Conservation (phyloP, 2,797 vertebrate species). For the Tolypeutes matacus region DNA sequence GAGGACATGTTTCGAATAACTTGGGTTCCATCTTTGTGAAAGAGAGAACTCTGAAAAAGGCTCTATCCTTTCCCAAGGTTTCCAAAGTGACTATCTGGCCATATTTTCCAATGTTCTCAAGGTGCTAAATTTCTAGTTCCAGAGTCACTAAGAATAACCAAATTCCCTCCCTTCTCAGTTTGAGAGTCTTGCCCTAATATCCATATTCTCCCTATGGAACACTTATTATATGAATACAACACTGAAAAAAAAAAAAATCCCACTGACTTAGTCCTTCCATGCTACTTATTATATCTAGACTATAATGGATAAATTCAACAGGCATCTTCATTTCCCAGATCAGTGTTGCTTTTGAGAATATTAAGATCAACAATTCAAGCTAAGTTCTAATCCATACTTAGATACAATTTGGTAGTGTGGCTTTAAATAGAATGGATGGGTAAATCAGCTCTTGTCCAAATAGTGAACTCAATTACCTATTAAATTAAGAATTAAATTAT, state of each 20-base stretch:
- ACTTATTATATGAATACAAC: not conserved
- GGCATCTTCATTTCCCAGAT: not conserved
- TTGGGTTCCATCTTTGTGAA: not conserved
- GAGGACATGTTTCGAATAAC: not conserved
- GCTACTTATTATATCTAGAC: not conserved
- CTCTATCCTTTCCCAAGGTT: not conserved
- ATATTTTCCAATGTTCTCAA: slow-evolving; percentile 7
- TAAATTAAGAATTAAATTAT: not conserved
- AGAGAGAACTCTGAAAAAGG: not conserved
- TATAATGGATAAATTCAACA: not conserved
- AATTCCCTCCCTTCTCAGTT: not conserved
- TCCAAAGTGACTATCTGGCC: not conserved
- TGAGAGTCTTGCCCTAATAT: not conserved
- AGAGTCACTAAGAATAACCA: not conserved
- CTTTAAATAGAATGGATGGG: not conserved
- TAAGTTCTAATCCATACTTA: not conserved
- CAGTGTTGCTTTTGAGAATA: not conserved
- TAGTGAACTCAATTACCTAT: not conserved
- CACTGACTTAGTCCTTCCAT: not conserved
- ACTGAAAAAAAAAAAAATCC: not conserved
- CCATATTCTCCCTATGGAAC: not conserved
- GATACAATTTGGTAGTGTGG: not conserved
- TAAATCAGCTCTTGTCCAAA: not conserved
- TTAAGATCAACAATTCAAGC: not conserved
- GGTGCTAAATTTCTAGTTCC: not conserved